A percentile compares a stretch with the other conserved stretches of the same genome.
Conservation (phyloP, 2,113 vertebrate species). For the Mugil cephalus region DNA sequence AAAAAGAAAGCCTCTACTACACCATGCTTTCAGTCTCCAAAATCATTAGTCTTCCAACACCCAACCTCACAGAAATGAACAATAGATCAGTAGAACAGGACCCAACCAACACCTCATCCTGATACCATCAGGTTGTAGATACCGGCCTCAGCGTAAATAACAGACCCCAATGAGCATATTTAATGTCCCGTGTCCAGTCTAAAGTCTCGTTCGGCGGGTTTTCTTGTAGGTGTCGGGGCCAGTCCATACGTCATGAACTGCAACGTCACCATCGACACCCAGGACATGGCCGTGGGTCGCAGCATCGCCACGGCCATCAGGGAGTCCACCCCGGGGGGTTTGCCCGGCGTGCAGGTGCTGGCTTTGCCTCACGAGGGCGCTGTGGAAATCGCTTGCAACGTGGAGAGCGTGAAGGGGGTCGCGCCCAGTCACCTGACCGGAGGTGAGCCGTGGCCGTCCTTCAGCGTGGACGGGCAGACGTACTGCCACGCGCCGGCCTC, state of each 20-base stretch:
- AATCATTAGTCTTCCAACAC: too few relatives aligned
- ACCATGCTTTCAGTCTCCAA: too few relatives aligned
- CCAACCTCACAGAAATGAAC: too few relatives aligned
- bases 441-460: constrained; percentile 61
- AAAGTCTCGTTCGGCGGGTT: neutral
- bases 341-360: constrained; percentile 83
- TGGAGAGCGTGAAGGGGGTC: constrained; percentile 78
- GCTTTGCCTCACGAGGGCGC: constrained; percentile 80
- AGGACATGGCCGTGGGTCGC: constrained; percentile 75
- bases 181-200: too few relatives aligned
- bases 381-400: constrained; percentile 83
- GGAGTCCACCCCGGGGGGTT: constrained; percentile 70
- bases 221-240: constrained; percentile 79
- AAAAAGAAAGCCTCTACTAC: too few relatives aligned
- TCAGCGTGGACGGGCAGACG: constrained; percentile 57
- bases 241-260: constrained; percentile 85
- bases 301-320: constrained; percentile 71
- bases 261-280: constrained; percentile 83
- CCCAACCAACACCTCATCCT: too few relatives aligned
- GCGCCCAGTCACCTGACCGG: constrained; percentile 1
- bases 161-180: too few relatives aligned
- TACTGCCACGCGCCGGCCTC: constrained; percentile 78
- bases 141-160: too few relatives aligned
- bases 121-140: too few relatives aligned
- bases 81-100: too few relatives aligned